Base-by-base conservation (phyloP, 2,113 vertebrate genomes). In the Carlito syrichta region DNA sequence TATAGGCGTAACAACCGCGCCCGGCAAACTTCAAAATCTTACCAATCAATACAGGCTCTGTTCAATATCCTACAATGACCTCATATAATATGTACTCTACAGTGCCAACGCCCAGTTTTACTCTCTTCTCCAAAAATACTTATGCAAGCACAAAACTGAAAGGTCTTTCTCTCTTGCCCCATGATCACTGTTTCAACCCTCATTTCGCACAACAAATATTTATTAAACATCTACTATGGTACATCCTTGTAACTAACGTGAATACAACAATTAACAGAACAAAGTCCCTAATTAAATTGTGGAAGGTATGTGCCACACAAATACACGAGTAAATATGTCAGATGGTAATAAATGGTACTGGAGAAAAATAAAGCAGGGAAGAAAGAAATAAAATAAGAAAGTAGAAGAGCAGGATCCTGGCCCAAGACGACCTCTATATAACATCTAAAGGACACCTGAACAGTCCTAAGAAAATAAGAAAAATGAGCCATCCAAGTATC, bases 231-330 rank as follows among this genome's bases (percentile, higher is more conserved):
- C 50, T 93, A 71, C 58, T 50, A 45, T 25, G 8, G 14, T 63
- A 77, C 4, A 71, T 88, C 60, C 81, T 50, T 84, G 60, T 62
- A 92, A 69, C 32, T 6, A 96, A 76, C 79, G 30, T 50, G 9
- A 56, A 58, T 43, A 85, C 0, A 94, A 35, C 25, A 95, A 82
- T 92, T 78, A 92, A 90, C 8, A 94, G 43, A 83, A 90, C 68
- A 89, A 94, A 95, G 52, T 8, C 7, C 77, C 73, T 40, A 85
- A 91, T 96, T 91, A 77, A 95, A 97, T 56, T 97, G 35, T 66
- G 23, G 40, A 94, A 94, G 62, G 52, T 40, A 66, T 22, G 3
- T 66, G 19, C 81, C 62, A 71, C 89, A 77, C 12, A 86, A 71
- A 77, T 50, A 83, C 25, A 68, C 58, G 69, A 60, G 25, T 52